phyloP scores from a whole-genome alignment of 2,797 vertebrate species.

The Phalanger gymnotis region DNA sequence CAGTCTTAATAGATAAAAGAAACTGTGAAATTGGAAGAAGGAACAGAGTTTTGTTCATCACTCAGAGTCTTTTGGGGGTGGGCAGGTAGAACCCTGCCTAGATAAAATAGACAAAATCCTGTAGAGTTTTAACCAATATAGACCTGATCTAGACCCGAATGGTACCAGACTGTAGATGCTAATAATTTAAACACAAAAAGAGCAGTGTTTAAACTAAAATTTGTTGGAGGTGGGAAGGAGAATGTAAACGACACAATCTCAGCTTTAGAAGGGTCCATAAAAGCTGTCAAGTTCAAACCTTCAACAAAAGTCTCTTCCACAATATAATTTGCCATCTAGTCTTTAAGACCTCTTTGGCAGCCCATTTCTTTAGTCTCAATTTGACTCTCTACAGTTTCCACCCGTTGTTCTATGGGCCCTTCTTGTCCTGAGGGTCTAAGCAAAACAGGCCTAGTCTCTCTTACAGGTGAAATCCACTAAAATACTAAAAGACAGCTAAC shows the following conservation, averaged over 20 bases:
- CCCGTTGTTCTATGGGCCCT: neutral
- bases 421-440: neutral
- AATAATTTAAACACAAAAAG: neutral
- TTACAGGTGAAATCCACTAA: neutral
- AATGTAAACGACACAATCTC: neutral
- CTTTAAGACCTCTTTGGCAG: neutral
- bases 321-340: neutral
- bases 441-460: neutral
- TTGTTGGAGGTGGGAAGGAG: neutral
- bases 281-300: neutral
- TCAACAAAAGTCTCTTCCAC: neutral
- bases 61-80: neutral
- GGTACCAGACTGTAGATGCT: neutral
- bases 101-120: too few relatives aligned
- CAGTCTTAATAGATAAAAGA: neutral
- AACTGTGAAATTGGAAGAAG: neutral
- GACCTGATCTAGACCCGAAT: too few relatives aligned
- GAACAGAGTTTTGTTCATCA: neutral
- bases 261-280: neutral
- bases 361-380: neutral
- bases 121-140: too few relatives aligned
- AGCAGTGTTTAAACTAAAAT: neutral
- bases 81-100: too few relatives aligned
- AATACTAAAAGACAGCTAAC: neutral
- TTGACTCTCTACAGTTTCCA: neutral